These are phyloP conservation scores for Xestia xanthographa DNA, from an alignment of 2,888 invertebrate species.

Conservation along the genomic window DNA sequence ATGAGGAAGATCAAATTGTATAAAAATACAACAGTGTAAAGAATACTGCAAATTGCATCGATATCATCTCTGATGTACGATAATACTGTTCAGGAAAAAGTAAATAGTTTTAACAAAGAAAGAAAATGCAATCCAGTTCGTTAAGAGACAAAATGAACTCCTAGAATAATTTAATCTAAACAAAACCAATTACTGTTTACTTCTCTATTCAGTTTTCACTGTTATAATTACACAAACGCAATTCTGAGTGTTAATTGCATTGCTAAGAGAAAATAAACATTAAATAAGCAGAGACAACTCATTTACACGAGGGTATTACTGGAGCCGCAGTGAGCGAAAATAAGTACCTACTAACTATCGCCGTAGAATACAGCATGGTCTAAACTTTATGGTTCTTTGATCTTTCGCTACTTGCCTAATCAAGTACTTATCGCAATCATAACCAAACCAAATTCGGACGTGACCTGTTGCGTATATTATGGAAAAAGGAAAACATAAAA, in stretches of 20 bases:
- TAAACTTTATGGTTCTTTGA: constrained; percentile 1
- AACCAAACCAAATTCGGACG: constrained; percentile 47
- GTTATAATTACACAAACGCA: constrained; percentile 54
- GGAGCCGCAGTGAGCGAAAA: constrained; percentile 12
- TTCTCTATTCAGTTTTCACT: constrained; percentile 51
- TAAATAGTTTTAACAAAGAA: constrained; percentile 16
- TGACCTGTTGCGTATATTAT: constrained; percentile 71
- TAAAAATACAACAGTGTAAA: constrained; percentile 57
- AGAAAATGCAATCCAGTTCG: constrained; percentile 13
- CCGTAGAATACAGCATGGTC: constrained; percentile 14
- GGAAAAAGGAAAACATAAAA: constrained; percentile 71
- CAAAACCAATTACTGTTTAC: constrained; percentile 35
- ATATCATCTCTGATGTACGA: constrained; percentile 41
- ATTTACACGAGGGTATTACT: constrained; percentile 31
- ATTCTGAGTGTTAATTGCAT: constrained; percentile 57
- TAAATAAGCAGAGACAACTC: constrained; percentile 47
- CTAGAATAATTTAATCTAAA: constrained; percentile 35
- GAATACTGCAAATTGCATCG: constrained; percentile 42
- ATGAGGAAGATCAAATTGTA: constrained; percentile 60
- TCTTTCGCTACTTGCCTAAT: constrained; percentile 32
- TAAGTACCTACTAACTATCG: constrained; percentile 3
- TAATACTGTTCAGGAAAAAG: constrained; percentile 23
- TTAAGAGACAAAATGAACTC: constrained; percentile 27
- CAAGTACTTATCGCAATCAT: constrained; percentile 38
- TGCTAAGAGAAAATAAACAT: constrained; percentile 55